Percentiles rank a stretch among this genome's conserved stretches.
phyloP scores from a whole-genome alignment of 1,140 invertebrate genomes.

The Drosophila micromelanica region DNA sequence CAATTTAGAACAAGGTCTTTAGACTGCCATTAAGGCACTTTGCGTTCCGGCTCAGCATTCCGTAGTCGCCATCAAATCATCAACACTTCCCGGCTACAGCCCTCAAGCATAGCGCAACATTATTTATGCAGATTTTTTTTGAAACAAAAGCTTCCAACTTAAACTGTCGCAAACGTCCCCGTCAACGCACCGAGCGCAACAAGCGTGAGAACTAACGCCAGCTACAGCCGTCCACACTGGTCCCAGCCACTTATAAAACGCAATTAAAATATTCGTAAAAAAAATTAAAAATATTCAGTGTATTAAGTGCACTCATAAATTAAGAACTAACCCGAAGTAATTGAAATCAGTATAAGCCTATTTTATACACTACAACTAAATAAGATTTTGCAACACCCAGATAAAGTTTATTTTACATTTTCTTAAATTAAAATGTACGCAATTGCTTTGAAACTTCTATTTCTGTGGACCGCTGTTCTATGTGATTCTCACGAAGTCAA shows the following conservation, averaged over 20 bases:
- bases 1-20: slow-evolving; percentile 56
- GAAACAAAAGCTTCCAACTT: slow-evolving; percentile 65
- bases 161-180: slow-evolving; percentile 53
- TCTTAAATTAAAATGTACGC: too few relatives aligned
- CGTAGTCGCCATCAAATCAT: slow-evolving; percentile 69
- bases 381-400: too few relatives aligned
- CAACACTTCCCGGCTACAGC: slow-evolving; percentile 61
- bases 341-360: too few relatives aligned
- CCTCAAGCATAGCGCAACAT: slow-evolving; percentile 64
- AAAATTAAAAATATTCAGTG: not conserved
- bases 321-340: not conserved
- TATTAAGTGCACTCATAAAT: not conserved
- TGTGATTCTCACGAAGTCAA: not conserved
- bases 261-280: slow-evolving; percentile 28
- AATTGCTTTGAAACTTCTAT: too few relatives aligned
- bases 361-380: too few relatives aligned
- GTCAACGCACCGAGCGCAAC: slow-evolving; percentile 61
- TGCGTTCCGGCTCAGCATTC: slow-evolving; percentile 67
- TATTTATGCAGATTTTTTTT: slow-evolving; percentile 72
- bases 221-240: slow-evolving; percentile 48
- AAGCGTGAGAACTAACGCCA: slow-evolving; percentile 76
- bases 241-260: slow-evolving; percentile 31
- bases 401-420: too few relatives aligned
- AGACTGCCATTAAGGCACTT: slow-evolving; percentile 59
- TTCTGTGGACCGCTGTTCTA: too few relatives aligned